phyloP scores from a whole-genome alignment of 2,113 vertebrate species.

The Perca schrenkii region DNA sequence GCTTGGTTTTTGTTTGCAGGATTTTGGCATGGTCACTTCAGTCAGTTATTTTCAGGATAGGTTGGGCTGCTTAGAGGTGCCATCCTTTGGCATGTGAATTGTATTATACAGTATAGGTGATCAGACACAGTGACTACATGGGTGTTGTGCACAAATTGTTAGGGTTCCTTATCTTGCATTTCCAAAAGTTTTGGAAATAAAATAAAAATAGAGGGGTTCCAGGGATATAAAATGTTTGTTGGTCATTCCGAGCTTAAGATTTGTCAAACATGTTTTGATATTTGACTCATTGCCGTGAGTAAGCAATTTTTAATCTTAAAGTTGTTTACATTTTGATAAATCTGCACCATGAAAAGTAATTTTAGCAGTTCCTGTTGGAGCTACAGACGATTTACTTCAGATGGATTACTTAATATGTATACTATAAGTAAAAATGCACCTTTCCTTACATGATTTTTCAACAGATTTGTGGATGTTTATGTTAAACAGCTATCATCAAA shows the following conservation, averaged over 20 bases:
- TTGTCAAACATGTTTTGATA: background rate
- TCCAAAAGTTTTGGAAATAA: too few species aligned
- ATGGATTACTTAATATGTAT: too few species aligned
- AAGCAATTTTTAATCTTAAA: background rate
- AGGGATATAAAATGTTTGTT: background rate
- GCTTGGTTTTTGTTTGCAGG: background rate
- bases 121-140: too few species aligned
- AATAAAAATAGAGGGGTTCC: background rate
- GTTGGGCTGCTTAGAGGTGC: background rate
- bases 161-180: too few species aligned
- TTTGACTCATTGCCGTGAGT: background rate
- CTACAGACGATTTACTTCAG: background rate
- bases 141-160: too few species aligned
- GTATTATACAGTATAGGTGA: too few species aligned
- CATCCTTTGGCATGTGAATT: background rate
- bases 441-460: background rate
- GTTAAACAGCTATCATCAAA: background rate
- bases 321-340: background rate
- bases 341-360: background rate
- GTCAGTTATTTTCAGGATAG: background rate
- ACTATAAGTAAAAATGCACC: background rate
- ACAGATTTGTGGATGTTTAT: background rate
- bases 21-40: background rate
- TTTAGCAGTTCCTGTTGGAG: background rate
- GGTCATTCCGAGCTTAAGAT: background rate